These are phyloP conservation scores for Hypercompe scribonia DNA, from an alignment of 2,888 invertebrate species.

Conservation along the genomic window DNA sequence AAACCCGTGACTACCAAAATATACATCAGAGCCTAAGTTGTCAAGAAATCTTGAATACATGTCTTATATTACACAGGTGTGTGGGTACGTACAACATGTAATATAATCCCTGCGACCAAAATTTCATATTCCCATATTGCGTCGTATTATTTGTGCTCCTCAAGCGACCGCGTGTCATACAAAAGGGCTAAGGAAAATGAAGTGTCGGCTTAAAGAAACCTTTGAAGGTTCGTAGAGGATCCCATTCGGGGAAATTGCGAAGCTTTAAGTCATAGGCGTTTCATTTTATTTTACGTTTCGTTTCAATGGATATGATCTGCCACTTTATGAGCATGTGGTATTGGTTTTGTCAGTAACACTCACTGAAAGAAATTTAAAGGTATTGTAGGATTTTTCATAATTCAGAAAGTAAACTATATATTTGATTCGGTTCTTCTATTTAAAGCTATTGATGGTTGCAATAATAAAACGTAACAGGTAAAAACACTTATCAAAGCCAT, in stretches of 20 bases:
- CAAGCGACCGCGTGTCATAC: slow-evolving; percentile 47
- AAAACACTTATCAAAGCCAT: neutral
- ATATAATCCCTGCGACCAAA: slow-evolving; percentile 37
- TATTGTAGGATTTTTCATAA: too few relatives aligned
- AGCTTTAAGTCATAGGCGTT: slow-evolving; percentile 37
- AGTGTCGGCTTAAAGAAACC: slow-evolving; percentile 66
- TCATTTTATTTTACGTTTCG: slow-evolving; percentile 28
- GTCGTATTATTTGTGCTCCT: slow-evolving; percentile 39
- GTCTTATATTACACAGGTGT: neutral
- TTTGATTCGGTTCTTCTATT: neutral
- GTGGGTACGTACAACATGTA: slow-evolving; percentile 28
- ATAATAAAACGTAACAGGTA: too few relatives aligned
- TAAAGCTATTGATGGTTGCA: too few relatives aligned
- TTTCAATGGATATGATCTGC: slow-evolving; percentile 23
- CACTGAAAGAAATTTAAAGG: neutral
- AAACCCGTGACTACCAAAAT: neutral
- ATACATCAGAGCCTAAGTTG: neutral
- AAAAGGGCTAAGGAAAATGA: slow-evolving; percentile 58
- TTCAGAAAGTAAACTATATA: too few relatives aligned
- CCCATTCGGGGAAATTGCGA: slow-evolving; percentile 37
- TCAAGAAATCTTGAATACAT: neutral
- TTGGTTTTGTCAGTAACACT: neutral
- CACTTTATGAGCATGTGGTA: slow-evolving; percentile 5
- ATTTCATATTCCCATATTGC: slow-evolving; percentile 35
- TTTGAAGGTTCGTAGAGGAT: slow-evolving; percentile 55